Evolutionary conservation across 2,888 invertebrate genomes (phyloP).

Genomic region (Belgica antarctica): DNA sequence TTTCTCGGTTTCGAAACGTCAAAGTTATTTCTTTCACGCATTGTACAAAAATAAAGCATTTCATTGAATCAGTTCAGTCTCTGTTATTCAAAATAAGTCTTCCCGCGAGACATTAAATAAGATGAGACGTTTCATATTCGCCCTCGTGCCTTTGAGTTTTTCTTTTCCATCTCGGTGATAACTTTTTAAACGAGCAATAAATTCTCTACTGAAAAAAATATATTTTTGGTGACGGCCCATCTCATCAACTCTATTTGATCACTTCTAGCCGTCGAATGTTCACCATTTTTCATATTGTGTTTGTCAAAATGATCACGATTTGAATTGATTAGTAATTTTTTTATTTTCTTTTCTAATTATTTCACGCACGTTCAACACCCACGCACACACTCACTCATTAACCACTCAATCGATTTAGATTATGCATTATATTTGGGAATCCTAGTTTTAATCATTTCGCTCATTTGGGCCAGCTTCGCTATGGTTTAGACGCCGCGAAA

Average conservation of each 20-base stretch:
- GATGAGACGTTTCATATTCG: no score
- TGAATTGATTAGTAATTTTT: background rate
- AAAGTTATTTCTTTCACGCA: background rate
- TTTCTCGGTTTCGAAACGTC: background rate
- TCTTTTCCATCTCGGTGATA: background rate
- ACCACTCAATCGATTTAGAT: slow-evolving; percentile 20
- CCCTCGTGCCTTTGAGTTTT: no score
- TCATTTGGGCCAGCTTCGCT: background rate
- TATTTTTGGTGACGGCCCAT: background rate
- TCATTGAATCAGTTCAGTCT: background rate
- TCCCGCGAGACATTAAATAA: background rate
- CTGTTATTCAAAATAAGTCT: background rate
- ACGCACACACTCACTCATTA: background rate
- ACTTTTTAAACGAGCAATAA: background rate
- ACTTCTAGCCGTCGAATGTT: no score
- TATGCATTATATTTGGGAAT: slow-evolving; percentile 34
- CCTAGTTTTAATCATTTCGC: slow-evolving; percentile 33
- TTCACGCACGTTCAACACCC: background rate
- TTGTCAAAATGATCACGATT: background rate
- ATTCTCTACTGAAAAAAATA: background rate
- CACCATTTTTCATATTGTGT: background rate
- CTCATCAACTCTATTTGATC: no score
- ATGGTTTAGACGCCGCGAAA: background rate
- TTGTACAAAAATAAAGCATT: background rate
- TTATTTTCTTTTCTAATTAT: slow-evolving; percentile 10